Base-by-base conservation (phyloP, 2,888 invertebrate species). In the Drosophila sordidula region DNA sequence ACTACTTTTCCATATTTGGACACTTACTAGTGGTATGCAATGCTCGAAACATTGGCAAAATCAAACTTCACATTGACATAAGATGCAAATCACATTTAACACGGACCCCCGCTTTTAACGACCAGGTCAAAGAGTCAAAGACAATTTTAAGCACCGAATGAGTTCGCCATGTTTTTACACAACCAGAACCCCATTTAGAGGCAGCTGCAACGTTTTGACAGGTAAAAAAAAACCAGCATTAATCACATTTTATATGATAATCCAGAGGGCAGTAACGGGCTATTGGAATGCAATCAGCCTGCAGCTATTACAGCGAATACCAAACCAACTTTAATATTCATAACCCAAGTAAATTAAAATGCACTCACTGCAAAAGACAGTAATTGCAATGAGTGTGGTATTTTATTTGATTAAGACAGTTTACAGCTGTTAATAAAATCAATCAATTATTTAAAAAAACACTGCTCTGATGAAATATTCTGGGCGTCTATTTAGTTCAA, bases 1-100 rank as follows among this genome's bases (percentile, higher is more conserved):
- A 70, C 89, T 63, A 82, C 73, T 66, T 82, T 77, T 49, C 89
- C 89, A 87, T 80, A 87, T 83, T 89, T 76, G 89, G 80, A 55
- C 57, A 64, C 62, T 56, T 45, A 44, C 57, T 41, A 42, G 32
- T 32, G 42, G 38, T 36, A 22, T 32, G 6, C 3, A 16, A 12
- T 18, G 52, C 49, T 18, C 26, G 34, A 47, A 47, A 58, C 29
- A 41, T 54, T 70, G 1, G 29, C 29, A 29, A 9, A 8, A 8
- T 29, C 9, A 71, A 79, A 71, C 71, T 75, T 59, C 58, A 78
- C 69, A 68, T 76, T 85, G 81, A 80, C 75, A 75, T 55, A 54
- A 75, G 65, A 80, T 72, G 72, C 57, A 77, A 87, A 81, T 84
- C 84, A 55, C 64, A 66, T 56, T 55, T 39, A 66, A 51, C 49